A percentile compares a stretch with the other conserved stretches of the same genome.
Evolutionary conservation across 2,113 vertebrate species (phyloP).

Genomic region (Todiramphus saurophagus): DNA sequence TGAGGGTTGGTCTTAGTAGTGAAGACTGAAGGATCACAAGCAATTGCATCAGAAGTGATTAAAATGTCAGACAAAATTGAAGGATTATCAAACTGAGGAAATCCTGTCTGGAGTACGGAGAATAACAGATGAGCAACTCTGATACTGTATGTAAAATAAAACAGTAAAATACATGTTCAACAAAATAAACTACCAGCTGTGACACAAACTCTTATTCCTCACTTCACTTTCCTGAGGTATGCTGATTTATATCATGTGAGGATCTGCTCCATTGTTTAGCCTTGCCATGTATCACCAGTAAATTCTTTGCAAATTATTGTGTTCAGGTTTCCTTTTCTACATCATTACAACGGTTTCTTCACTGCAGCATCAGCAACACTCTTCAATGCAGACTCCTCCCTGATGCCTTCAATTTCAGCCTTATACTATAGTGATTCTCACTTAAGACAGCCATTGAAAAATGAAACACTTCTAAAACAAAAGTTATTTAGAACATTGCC

Average conservation of each 20-base stretch:
- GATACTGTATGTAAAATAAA: neutral
- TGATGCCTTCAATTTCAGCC: neutral
- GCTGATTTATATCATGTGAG: neutral
- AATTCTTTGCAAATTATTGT: neutral
- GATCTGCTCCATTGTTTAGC: neutral
- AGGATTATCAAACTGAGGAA: conserved; percentile 3
- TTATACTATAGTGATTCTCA: neutral
- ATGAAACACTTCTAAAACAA: neutral
- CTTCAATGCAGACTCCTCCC: fast-evolving
- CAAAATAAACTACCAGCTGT: neutral
- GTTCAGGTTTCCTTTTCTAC: neutral
- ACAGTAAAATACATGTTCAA: neutral
- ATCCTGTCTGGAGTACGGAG: neutral
- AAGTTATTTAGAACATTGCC: neutral
- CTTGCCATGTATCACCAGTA: neutral
- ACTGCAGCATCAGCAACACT: neutral
- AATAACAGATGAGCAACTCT: conserved; percentile 14
- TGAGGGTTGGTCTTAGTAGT: no score
- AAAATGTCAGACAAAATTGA: neutral
- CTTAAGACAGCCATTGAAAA: neutral
- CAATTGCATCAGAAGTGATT: neutral
- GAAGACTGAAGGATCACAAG: neutral
- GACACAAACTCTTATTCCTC: neutral
- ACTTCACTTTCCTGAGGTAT: neutral
- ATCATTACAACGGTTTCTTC: neutral